Percentiles rank a stretch among this genome's conserved stretches.
These are phyloP conservation scores for Micromussa lordhowensis DNA, from an alignment of 92 coral and sea anemone genomes.

Conservation along the genomic window DNA sequence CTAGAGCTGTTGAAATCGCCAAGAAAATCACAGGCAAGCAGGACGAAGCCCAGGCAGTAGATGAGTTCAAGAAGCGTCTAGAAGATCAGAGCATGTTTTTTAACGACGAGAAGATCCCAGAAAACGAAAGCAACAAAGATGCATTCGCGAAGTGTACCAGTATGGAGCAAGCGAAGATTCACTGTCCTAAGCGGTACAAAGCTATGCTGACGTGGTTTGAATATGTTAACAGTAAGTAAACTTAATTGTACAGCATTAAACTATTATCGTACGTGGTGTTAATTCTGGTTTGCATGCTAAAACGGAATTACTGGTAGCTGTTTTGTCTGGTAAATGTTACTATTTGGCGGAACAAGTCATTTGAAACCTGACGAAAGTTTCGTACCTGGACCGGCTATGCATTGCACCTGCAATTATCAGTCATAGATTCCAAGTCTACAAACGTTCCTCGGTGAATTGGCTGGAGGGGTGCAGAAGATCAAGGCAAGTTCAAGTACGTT, in stretches of 20 bases:
- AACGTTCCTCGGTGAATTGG: too few species aligned
- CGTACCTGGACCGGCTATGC: background rate
- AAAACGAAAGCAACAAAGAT: conserved; percentile 82
- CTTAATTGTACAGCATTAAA: background rate
- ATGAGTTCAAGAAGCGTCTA: conserved; percentile 72
- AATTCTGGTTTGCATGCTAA: too few species aligned
- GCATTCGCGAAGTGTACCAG: conserved; percentile 82
- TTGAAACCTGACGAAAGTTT: too few species aligned
- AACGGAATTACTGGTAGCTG: background rate
- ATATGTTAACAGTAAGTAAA: conserved; percentile 80
- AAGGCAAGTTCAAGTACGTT: too few species aligned
- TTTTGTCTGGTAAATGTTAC: too few species aligned
- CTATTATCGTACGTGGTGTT: too few species aligned
- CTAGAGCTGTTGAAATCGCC: conserved; percentile 84
- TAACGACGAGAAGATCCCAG: conserved; percentile 85
- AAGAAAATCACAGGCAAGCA: conserved; percentile 65
- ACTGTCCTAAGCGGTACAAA: conserved; percentile 87
- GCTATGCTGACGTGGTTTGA: conserved; percentile 93
- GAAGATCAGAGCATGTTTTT: conserved; percentile 86
- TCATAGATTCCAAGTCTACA: too few species aligned
- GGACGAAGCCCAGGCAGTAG: conserved; percentile 69
- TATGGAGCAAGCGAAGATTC: conserved; percentile 73
- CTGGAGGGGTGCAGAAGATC: too few species aligned
- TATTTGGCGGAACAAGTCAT: too few species aligned
- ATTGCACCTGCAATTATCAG: background rate